Base-by-base conservation (phyloP, 2,113 vertebrate genomes). In the Brienomyrus longianalis region DNA sequence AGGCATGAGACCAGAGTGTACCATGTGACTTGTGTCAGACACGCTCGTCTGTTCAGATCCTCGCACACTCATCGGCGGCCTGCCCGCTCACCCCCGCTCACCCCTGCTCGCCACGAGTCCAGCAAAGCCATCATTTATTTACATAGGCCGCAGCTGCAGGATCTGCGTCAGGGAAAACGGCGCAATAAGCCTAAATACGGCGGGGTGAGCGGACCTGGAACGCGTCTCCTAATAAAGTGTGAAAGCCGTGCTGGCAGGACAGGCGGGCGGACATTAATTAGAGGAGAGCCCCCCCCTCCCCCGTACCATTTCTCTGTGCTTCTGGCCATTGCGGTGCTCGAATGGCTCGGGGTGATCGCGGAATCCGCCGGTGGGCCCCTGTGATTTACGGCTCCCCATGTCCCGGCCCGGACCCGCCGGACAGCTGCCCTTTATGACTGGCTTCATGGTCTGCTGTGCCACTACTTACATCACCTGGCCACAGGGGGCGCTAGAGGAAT, bases 201-300 rank as follows among this genome's bases (percentile, higher is more conserved):
- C n/a, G 27, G 66, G n/a, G n/a, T 35, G 27, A 35, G 11, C 11
- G 1, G 66, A 11, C 1, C 47, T 48, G 43, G 83, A 8, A 23
- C 19, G 43, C 43, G 21, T 11, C 83, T 84, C 83, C 83, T 84
- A 84, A 84, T 84, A 50, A 84, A 84, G 83, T 10, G 43, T 17
- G 88, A 91, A 52, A 86, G 35, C 48, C 27, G 74, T 54, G 50
- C 56, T 31, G 27, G 77, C n/a, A 8, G 59, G 43, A 84, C 59
- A n/a, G 23, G 21, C 21, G 56, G 85, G 83, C 17, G 59, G 35
- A 54, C 52, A 89, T 91, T 77, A 86, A 88, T 90, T 89, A 59
- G 77, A 54, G 54, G 43, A 88, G 87, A 54, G 35, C n/a, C 27
- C 8, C 23, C 9, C n/a, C n/a, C n/a, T 31, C 59, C 59, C 66